phyloP scores from a whole-genome alignment of 2,113 vertebrate genomes.

The Oncorhynchus nerka region DNA sequence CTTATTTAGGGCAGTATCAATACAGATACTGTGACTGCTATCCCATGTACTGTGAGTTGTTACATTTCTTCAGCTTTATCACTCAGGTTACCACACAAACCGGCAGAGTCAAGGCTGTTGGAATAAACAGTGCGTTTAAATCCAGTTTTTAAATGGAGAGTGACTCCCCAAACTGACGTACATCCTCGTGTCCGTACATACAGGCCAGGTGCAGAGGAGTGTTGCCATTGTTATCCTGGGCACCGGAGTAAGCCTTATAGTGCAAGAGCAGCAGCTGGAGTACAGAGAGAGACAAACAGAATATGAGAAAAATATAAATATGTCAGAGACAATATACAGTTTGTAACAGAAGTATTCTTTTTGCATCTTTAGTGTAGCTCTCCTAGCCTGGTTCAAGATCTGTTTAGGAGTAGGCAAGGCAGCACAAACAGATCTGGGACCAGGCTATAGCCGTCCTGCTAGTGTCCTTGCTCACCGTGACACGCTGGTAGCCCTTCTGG shows the following conservation, averaged over 20 bases:
- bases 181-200: conserved; percentile 91
- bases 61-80: no score
- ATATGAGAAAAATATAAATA: not conserved
- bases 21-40: no score
- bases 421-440: no score
- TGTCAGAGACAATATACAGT: not conserved
- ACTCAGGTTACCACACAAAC: no score
- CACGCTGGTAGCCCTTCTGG: conserved; percentile 90
- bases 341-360: not conserved
- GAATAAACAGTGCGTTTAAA: not conserved
- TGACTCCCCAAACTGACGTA: conserved; percentile 58
- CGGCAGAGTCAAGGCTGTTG: not conserved
- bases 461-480: conserved; percentile 78
- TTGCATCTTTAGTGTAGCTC: not conserved
- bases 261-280: conserved; percentile 89
- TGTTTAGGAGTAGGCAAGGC: no score
- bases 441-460: no score
- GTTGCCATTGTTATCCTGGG: conserved; percentile 93
- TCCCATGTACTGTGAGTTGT: no score
- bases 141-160: no score
- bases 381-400: not conserved
- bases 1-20: no score
- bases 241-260: conserved; percentile 84
- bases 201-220: conserved; percentile 93
- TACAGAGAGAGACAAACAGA: not conserved